A percentile compares a stretch with the other conserved stretches of the same genome.
Evolutionary conservation across 2,797 vertebrate species (phyloP).

Genomic region (Sebastes diaconus): DNA sequence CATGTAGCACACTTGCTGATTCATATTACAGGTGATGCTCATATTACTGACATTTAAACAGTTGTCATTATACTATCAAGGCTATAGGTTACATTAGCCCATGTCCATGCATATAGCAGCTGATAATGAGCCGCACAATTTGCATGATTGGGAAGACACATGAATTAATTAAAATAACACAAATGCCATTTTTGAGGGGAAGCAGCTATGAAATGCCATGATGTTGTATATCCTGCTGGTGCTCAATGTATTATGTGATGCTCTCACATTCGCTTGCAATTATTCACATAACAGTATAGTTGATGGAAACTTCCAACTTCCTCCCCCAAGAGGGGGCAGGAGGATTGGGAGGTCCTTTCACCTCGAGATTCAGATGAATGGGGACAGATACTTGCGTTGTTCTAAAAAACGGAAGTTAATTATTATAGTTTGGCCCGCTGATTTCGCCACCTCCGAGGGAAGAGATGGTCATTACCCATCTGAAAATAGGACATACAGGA

Average conservation of each 20-base stretch:
- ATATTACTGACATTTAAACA: not conserved
- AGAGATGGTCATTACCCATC: too few relatives aligned
- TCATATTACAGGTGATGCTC: not conserved
- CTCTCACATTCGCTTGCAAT: constrained; percentile 1
- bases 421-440: not conserved
- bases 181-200: not conserved
- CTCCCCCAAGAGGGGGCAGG: not conserved
- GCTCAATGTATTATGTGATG: not conserved
- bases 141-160: not conserved
- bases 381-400: not conserved
- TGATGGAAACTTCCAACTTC: not conserved
- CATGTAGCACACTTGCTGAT: not conserved
- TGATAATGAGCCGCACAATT: not conserved
- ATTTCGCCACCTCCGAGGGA: not conserved
- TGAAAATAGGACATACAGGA: too few relatives aligned
- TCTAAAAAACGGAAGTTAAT: not conserved
- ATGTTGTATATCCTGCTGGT: not conserved
- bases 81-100: not conserved
- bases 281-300: not conserved
- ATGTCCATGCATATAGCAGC: not conserved
- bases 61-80: not conserved
- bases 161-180: not conserved
- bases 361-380: not conserved
- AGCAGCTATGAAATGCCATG: not conserved
- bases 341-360: not conserved